Conservation (phyloP, 2,888 invertebrate genomes). For the Netelia virgata region DNA sequence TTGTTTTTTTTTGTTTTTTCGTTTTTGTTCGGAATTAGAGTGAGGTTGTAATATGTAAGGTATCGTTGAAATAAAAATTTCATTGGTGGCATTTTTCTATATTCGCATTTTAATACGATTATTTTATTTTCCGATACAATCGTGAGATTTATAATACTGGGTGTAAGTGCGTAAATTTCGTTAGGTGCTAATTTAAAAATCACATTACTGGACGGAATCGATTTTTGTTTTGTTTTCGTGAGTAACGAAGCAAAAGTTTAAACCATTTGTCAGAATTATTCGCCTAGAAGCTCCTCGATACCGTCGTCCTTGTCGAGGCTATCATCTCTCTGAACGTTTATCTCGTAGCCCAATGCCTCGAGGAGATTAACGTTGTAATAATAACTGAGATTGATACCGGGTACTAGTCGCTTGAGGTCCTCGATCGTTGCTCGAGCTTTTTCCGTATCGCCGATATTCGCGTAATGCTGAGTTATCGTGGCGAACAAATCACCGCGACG, state of each 20-base stretch:
- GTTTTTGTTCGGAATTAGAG: not conserved
- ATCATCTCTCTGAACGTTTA: constrained; percentile 78
- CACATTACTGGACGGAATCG: constrained; percentile 74
- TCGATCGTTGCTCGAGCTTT: constrained; percentile 81
- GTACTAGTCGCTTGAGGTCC: constrained; percentile 81
- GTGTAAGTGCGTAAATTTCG: not conserved
- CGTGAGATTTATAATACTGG: not conserved
- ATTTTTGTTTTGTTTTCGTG: constrained; percentile 22
- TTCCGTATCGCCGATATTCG: constrained; percentile 79
- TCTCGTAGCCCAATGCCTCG: constrained; percentile 81
- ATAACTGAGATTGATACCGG: constrained; percentile 82
- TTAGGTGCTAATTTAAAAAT: constrained; percentile 46
- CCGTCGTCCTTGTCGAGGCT: constrained; percentile 82
- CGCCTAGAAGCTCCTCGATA: constrained; percentile 83
- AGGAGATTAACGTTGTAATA: constrained; percentile 80
- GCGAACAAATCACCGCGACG: constrained; percentile 83
- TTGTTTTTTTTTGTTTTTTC: not conserved
- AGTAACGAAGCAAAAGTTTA: not conserved
- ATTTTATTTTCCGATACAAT: constrained; percentile 8
- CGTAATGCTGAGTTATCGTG: constrained; percentile 82
- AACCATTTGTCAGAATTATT: constrained; percentile 70
- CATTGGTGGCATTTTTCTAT: constrained; percentile 60
- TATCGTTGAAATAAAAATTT: constrained; percentile 60
- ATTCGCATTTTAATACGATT: not conserved
- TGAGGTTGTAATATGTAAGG: constrained; percentile 41